Base-by-base conservation (phyloP, 2,888 invertebrate genomes). In the Beris morrisii region DNA sequence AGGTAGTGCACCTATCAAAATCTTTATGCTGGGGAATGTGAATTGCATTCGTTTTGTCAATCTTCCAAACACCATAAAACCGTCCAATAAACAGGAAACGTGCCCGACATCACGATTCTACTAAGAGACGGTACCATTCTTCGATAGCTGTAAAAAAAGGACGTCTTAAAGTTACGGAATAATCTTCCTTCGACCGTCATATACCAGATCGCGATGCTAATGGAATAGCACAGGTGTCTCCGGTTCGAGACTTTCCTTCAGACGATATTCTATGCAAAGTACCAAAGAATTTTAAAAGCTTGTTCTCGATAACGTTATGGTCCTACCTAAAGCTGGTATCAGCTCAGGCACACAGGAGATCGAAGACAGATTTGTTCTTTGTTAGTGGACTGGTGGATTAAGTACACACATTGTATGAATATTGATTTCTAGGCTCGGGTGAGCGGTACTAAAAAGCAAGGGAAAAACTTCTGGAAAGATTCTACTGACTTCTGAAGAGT, bases 81-180 rank as follows among this genome's bases (percentile, higher is more conserved):
- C 30, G 30, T 54, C 31, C 54, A 54, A 54, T 54, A 54, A 54
- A 31, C 54, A 4, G 54, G 30, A 30, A 30, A 54, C 54, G 54
- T 54, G 54, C 54, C 30, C 31, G 5, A 54, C 28, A 54, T 54
- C 54, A 31, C 54, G 54, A 54, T 54, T 54, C 31, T 31, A 54
- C 30, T 31, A 54, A 3, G 28, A 28, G 30, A 28, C 7, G n/a
- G 30, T 13, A 15, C 28, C 50, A 22, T 9, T 50, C 9, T 6
- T 13, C 13, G 50, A 22, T 50, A 7, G 13, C 4, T 9, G 50
- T 50, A 46, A 6, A 15, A 28, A 9, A 7, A 50, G 13, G 15
- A 15, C 46, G 46, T 46, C 4, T 46, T 46, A 15, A 15, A 11
- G 46, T n/a, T 3, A 50, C 28, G 28, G 50, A 7, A 15, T n/a